Conservation (phyloP, 2,113 vertebrate genomes). For the Megaceryle torquata region DNA sequence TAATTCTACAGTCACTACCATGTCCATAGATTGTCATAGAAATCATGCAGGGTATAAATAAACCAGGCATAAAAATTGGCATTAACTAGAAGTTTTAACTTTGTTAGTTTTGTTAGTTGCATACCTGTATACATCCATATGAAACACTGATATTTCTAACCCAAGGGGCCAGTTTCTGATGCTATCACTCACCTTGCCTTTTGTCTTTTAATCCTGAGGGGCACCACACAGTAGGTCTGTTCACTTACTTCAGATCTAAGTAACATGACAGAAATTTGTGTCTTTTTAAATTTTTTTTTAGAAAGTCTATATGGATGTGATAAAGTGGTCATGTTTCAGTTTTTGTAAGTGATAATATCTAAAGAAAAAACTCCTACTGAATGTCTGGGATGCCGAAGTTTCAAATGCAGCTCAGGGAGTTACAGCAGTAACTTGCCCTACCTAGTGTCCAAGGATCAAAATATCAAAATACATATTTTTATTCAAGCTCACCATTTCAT, state of each 20-base stretch:
- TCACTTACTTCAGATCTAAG: background rate
- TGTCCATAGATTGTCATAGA: background rate
- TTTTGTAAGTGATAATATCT: background rate
- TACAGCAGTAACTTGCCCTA: background rate
- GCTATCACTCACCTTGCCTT: background rate
- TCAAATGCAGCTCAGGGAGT: background rate
- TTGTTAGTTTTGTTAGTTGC: background rate
- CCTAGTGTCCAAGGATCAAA: background rate
- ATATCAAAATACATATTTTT: background rate
- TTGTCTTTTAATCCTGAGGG: background rate
- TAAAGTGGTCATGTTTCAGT: background rate
- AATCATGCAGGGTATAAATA: background rate
- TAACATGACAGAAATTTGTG: background rate
- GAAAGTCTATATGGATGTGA: background rate
- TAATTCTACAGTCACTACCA: slow-evolving; percentile 16
- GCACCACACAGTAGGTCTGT: background rate
- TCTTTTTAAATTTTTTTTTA: background rate
- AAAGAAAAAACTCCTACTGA: background rate
- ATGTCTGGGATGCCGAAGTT: background rate
- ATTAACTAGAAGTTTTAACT: background rate
- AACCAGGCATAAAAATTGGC: background rate
- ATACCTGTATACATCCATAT: background rate
- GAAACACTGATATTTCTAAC: background rate
- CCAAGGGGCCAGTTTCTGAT: background rate
- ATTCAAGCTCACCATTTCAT: background rate